Evolutionary conservation across 1,140 invertebrate species (phyloP).

Genomic region (Anoplolepis gracilipes): DNA sequence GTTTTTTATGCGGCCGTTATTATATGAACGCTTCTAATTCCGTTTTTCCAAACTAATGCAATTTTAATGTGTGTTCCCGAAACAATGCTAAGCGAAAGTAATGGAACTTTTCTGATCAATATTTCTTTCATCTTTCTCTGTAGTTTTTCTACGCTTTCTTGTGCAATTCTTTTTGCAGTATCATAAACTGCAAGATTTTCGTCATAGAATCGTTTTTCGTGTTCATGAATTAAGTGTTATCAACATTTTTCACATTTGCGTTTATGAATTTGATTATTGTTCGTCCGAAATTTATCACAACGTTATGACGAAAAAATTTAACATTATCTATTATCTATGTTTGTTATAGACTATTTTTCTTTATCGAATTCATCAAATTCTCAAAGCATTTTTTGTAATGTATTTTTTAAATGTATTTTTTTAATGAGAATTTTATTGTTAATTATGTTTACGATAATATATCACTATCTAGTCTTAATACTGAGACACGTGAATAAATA

Average conservation of each 20-base stretch:
- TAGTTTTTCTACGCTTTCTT: background rate
- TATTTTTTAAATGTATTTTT: background rate
- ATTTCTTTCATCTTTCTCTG: constrained; percentile 34
- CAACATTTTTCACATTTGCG: constrained; percentile 5
- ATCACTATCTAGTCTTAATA: background rate
- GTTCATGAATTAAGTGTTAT: constrained; percentile 5
- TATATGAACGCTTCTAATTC: constrained; percentile 29
- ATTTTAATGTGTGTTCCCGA: constrained; percentile 64
- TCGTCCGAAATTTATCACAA: background rate
- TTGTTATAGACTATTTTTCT: background rate
- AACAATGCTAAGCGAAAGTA: constrained; percentile 55
- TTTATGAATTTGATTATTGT: no score
- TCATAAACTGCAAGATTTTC: constrained; percentile 6
- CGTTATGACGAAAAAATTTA: background rate
- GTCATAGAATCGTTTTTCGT: background rate
- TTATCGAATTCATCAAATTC: background rate
- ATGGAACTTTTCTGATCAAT: constrained; percentile 65
- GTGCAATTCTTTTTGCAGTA: background rate
- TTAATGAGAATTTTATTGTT: background rate
- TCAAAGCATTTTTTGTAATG: background rate
- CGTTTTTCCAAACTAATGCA: constrained; percentile 67
- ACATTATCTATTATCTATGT: background rate
- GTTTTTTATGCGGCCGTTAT: constrained; percentile 60
- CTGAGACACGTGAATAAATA: background rate
- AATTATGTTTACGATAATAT: background rate